Evolutionary conservation across 2,888 invertebrate species (phyloP).

Genomic region (Myathropa florea): DNA sequence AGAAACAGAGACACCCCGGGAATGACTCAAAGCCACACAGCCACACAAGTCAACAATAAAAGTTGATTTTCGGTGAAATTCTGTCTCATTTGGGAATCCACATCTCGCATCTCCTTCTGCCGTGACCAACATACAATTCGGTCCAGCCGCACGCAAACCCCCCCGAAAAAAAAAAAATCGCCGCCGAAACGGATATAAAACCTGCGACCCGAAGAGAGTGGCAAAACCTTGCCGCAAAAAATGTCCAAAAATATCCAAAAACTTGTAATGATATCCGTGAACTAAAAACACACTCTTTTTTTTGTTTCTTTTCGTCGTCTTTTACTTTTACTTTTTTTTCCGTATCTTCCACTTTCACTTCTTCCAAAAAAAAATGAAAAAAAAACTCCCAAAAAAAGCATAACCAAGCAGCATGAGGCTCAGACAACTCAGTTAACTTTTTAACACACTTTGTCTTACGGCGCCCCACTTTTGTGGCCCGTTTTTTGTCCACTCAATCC

Average conservation of each 20-base stretch:
- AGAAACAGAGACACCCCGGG: neutral
- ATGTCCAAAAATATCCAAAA: constrained; percentile 53
- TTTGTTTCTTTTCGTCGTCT: neutral
- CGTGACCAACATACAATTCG: constrained; percentile 46
- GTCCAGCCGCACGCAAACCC: constrained; percentile 15
- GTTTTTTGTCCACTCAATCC: constrained; percentile 34
- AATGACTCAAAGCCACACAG: neutral
- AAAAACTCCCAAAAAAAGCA: constrained; percentile 39
- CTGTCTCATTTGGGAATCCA: constrained; percentile 7
- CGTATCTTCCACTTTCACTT: neutral
- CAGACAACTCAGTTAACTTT: constrained; percentile 18
- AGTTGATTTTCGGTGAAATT: constrained; percentile 39
- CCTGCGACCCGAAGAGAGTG: constrained; percentile 54
- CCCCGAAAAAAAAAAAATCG: constrained; percentile 18
- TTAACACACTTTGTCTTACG: constrained; percentile 58
- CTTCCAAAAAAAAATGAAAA: constrained; percentile 24
- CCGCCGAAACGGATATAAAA: constrained; percentile 55
- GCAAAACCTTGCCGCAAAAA: neutral
- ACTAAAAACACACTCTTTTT: neutral
- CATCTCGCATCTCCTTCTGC: constrained; percentile 12
- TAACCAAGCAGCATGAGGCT: neutral
- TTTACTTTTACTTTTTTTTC: constrained; percentile 3
- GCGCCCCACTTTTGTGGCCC: constrained; percentile 55
- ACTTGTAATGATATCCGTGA: constrained; percentile 64
- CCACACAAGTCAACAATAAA: constrained; percentile 21